These are phyloP conservation scores for Hippocampus comes DNA, from an alignment of 2,113 vertebrate species.

Conservation along the genomic window DNA sequence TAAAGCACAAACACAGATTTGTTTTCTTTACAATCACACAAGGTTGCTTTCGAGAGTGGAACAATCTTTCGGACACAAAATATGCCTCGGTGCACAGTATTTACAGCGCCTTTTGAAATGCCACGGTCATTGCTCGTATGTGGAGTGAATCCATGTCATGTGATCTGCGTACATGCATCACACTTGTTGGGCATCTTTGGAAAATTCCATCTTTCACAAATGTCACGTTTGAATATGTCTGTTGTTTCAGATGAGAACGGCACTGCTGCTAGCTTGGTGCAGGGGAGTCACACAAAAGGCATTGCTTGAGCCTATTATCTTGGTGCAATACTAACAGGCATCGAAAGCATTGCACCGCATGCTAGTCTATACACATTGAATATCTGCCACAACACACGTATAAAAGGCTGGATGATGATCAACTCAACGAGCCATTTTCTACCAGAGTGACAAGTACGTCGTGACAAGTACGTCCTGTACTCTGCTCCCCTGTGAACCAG, in stretches of 20 bases:
- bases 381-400: neutral
- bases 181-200: constrained; percentile 6
- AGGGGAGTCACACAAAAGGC: neutral
- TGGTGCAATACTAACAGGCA: neutral
- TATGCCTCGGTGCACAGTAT: neutral
- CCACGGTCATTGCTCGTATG: constrained; percentile 9
- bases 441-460: constrained; percentile 16
- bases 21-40: constrained; percentile 1
- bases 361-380: constrained; percentile 2
- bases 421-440: constrained; percentile 21
- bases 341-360: constrained; percentile 22
- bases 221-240: constrained; percentile 18
- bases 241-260: constrained; percentile 38
- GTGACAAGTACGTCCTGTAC: neutral
- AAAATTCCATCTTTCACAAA: constrained; percentile 23
- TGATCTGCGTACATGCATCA: constrained; percentile 2
- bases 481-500: neutral
- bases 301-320: neutral
- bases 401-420: neutral
- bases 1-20: constrained; percentile 7
- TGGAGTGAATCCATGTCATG: constrained; percentile 14
- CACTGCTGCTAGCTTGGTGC: neutral
- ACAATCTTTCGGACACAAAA: neutral
- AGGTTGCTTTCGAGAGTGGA: constrained; percentile 15
- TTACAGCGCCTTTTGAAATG: constrained; percentile 1